Base-by-base conservation (phyloP, 2,888 invertebrate species). In the Syrphus vitripennis region DNA sequence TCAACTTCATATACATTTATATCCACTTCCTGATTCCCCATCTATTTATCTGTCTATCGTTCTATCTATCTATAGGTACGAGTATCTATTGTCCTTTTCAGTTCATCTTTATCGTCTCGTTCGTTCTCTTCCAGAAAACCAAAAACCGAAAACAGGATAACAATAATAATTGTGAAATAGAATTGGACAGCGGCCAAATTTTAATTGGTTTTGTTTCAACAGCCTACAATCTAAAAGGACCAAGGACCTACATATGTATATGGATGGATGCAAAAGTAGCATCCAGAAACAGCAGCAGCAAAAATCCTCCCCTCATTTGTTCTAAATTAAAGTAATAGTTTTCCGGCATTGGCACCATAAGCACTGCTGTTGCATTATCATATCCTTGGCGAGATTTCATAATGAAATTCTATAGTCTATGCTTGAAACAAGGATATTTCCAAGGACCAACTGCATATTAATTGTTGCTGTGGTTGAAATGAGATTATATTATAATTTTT, bases 191-290 rank as follows among this genome's bases (percentile, higher is more conserved):
- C 72, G 67, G 84, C 87, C 87, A 87, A 87, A 78, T 82, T 84
- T 79, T 87, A 87, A 87, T 87, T 87, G 87, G 87, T 84, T 86
- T 82, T 87, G 87, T 87, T 82, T 83, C 87, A 87, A 83, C 82
- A 83, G 87, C 87, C 86, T 86, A 81, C 14, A 34, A 16, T 10
- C 12, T 34, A 29, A 21, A 48, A 9, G 12, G 69, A 40, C 65
- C 63, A 48, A 82, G 70, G 74, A 53, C 37, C 29, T 45, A 10
- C 5, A 16, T 2, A n/a, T 16, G 2, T 37, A 37, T 21, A 19
- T 12, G 5, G n/a, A 42, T 40, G 21, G 4, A 16, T 55, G 37
- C 16, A 50, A 14, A 24, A 10, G 31, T 3, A 71, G 21, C 4
- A n/a, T n/a, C n/a, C n/a, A n/a, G n/a, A n/a, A n/a, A n/a, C n/a